Percentiles rank a stretch among this genome's conserved stretches.
These are phyloP conservation scores for Rosalia funebris DNA, from an alignment of 2,888 invertebrate species.

Conservation along the genomic window DNA sequence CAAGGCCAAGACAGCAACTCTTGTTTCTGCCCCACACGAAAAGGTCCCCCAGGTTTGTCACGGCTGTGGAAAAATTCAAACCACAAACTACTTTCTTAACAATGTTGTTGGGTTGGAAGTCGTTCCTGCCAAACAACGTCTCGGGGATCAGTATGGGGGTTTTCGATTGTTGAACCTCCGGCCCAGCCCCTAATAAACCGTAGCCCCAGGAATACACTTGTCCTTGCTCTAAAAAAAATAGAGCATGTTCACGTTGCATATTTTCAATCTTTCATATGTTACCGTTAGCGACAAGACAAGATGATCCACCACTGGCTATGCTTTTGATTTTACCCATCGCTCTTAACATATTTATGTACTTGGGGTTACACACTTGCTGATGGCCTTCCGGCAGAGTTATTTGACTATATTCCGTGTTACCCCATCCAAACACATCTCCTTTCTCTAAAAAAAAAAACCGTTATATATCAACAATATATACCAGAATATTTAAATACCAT, in stretches of 20 bases:
- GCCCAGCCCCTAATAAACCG: slow-evolving; percentile 91
- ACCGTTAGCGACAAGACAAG: slow-evolving; percentile 87
- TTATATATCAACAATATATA: not conserved
- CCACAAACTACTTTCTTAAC: slow-evolving; percentile 78
- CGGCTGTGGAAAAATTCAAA: slow-evolving; percentile 80
- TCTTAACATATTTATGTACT: slow-evolving; percentile 71
- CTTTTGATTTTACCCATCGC: slow-evolving; percentile 80
- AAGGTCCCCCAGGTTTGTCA: slow-evolving; percentile 84
- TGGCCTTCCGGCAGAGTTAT: slow-evolving; percentile 68
- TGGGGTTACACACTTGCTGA: slow-evolving; percentile 81
- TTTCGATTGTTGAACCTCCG: slow-evolving; percentile 73
- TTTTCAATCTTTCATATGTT: slow-evolving; percentile 41
- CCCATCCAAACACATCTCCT: slow-evolving; percentile 96
- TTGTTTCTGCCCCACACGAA: slow-evolving; percentile 94
- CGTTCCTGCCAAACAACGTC: slow-evolving; percentile 86
- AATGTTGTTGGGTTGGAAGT: slow-evolving; percentile 76
- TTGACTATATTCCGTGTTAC: slow-evolving; percentile 94
- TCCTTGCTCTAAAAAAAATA: slow-evolving; percentile 74
- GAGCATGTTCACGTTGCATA: too few relatives aligned
- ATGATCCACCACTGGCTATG: slow-evolving; percentile 87
- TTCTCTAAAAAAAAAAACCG: slow-evolving; percentile 68
- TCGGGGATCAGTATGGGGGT: slow-evolving; percentile 80
- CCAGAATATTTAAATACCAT: slow-evolving; percentile 68
- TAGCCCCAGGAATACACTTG: slow-evolving; percentile 94
- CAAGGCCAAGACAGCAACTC: slow-evolving; percentile 85